Conservation (phyloP, 1,140 invertebrate species). For the Zaprionus taronus region DNA sequence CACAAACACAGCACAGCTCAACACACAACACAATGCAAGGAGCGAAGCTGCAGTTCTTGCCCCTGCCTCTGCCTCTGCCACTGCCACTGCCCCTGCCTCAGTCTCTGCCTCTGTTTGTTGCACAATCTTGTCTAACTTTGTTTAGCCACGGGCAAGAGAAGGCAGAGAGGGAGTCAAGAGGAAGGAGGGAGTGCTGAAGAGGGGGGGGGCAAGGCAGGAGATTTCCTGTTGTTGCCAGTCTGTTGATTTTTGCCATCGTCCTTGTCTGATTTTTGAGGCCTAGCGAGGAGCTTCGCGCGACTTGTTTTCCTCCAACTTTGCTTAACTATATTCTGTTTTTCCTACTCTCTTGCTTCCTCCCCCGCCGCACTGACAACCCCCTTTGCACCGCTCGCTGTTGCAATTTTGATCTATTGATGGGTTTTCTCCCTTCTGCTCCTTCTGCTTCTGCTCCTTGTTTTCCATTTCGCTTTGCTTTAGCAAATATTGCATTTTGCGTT, state of each 20-base stretch:
- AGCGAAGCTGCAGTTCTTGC: constrained; percentile 58
- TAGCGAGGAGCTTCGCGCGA: constrained; percentile 14
- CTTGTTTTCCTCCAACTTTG: constrained; percentile 26
- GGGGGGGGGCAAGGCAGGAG: not conserved
- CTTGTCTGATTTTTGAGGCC: constrained; percentile 48
- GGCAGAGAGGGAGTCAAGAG: not conserved
- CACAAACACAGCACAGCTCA: constrained; percentile 35
- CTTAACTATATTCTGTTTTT: constrained; percentile 56
- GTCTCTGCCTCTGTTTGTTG: constrained; percentile 62
- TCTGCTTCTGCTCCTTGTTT: not conserved
- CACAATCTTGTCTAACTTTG: constrained; percentile 80
- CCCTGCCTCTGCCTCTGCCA: not conserved
- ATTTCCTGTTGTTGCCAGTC: constrained; percentile 46
- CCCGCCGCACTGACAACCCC: not conserved
- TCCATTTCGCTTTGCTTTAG: constrained; percentile 30
- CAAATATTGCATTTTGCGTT: constrained; percentile 78
- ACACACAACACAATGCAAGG: constrained; percentile 16
- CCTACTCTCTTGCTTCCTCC: constrained; percentile 5
- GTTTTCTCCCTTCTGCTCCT: constrained; percentile 1
- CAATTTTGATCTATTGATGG: constrained; percentile 77
- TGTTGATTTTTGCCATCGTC: constrained; percentile 66
- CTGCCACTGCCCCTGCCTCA: not conserved
- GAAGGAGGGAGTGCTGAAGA: not conserved
- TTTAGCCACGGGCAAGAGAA: constrained; percentile 57
- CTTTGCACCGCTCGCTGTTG: constrained; percentile 27